phyloP scores from a whole-genome alignment of 2,888 invertebrate genomes.

The Scaptomyza parva region DNA sequence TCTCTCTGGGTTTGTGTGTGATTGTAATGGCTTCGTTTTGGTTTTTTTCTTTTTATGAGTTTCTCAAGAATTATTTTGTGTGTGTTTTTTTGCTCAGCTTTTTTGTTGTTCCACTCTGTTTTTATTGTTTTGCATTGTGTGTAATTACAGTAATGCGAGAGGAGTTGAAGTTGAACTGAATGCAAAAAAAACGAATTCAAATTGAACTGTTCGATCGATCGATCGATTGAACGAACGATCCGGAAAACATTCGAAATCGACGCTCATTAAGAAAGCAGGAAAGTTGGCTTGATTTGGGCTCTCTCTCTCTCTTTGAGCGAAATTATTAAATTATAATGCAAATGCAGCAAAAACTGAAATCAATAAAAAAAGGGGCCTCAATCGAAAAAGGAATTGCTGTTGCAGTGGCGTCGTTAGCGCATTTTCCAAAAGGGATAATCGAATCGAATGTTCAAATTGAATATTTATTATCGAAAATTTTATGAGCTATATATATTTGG shows the following conservation, averaged over 20 bases:
- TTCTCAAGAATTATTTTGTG: conserved; percentile 69
- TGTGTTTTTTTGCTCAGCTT: conserved; percentile 22
- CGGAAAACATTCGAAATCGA: conserved; percentile 37
- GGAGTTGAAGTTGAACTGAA: conserved; percentile 10
- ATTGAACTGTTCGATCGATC: conserved; percentile 55
- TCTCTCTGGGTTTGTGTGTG: conserved; percentile 48
- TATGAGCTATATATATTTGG: conserved; percentile 38
- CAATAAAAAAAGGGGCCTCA: conserved; percentile 4
- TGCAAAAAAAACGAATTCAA: conserved; percentile 61
- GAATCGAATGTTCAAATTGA: conserved; percentile 52
- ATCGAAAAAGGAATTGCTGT: neutral
- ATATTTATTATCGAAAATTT: conserved; percentile 78
- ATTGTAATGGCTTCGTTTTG: conserved; percentile 74
- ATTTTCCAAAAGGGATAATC: conserved; percentile 2
- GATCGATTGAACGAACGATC: conserved; percentile 56
- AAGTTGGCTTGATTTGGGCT: no score
- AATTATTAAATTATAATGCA: conserved; percentile 38
- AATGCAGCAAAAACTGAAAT: neutral
- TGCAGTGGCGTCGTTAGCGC: conserved; percentile 14
- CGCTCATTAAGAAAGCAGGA: conserved; percentile 64
- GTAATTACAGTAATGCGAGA: conserved; percentile 82
- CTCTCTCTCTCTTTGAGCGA: conserved; percentile 12
- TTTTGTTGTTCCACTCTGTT: conserved; percentile 11
- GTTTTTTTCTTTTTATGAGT: conserved; percentile 77
- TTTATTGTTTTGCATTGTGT: conserved; percentile 58